Base-by-base conservation (phyloP, 2,888 invertebrate species). In the Crioceris asparagi region DNA sequence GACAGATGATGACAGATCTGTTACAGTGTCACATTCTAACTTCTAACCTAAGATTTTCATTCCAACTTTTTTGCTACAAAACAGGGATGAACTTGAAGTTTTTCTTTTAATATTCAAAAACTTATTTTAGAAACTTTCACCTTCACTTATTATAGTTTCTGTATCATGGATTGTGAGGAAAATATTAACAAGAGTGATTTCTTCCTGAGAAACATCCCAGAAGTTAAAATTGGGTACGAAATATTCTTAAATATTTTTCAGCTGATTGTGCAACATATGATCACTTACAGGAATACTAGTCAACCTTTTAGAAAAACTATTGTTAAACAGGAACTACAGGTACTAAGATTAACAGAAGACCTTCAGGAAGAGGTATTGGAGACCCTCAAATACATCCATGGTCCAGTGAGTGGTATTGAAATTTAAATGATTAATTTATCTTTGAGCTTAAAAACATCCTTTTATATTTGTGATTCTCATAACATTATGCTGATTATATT, bases 241-340 rank as follows among this genome's bases (percentile, higher is more conserved):
- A 21, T 11, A 32, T 32, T 16, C 32, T 42, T 44, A 38, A 29
- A 30, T 16, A 35, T 42, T 41, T 39, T 39, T 11, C 10, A 36
- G 31, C 7, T 33, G 16, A 23, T 16, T 35, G 38, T 34, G 37
- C 12, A 29, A 32, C 15, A 38, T 16, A n/a, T 26, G 15, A 3
- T 18, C 21, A 26, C 35, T 45, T 36, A 17, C 38, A 48, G 41
- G 26, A 52, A 47, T n/a, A n/a, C n/a, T 29, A 44, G 39, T 17
- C 30, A 39, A 36, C 34, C 43, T 16, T 14, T 69, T 43, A 67
- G 72, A 4, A 67, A 62, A 40, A 69, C 68, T 18, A 61, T 68
- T 4, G 70, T 80, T 1, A 83, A 80, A 60, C 79, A 83, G 43
- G 83, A 85, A 64, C 67, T 86, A 64, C 83, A 84, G 54, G 78